A percentile compares a stretch with the other conserved stretches of the same genome.
Conservation (phyloP, 2,113 vertebrate genomes). For the Cottus gobio region DNA sequence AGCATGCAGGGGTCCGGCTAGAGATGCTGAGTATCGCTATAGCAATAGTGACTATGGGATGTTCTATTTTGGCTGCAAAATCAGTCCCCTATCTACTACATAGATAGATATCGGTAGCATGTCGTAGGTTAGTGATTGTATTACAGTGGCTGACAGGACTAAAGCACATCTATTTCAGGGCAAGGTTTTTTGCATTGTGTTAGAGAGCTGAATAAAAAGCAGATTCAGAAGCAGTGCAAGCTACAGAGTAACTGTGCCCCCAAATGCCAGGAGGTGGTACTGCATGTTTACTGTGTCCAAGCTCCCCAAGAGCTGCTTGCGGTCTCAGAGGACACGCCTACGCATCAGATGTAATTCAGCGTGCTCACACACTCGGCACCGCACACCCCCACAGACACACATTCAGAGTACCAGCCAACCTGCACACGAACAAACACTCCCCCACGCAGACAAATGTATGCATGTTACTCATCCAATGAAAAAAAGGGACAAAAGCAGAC, state of each 20-base stretch:
- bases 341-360: constrained; percentile 55
- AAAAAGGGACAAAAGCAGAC: not conserved
- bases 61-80: constrained; percentile 47
- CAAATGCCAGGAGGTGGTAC: constrained; percentile 53
- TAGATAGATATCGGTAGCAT: constrained; percentile 61
- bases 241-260: constrained; percentile 72
- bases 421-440: constrained; percentile 32
- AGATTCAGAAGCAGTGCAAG: constrained; percentile 12
- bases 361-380: not conserved
- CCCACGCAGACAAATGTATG: constrained; percentile 7
- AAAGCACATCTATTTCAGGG: constrained; percentile 70
- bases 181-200: constrained; percentile 52
- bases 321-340: constrained; percentile 43
- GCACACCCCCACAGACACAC: constrained; percentile 7
- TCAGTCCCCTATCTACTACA: constrained; percentile 33
- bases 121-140: constrained; percentile 72
- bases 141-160: constrained; percentile 63
- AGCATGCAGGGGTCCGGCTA: constrained; percentile 23
- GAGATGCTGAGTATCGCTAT: constrained; percentile 37
- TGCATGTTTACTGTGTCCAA: not conserved
- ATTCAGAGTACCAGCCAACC: constrained; percentile 6
- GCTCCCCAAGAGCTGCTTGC: constrained; percentile 6
- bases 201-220: constrained; percentile 61
- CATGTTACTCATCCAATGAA: not conserved
- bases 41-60: constrained; percentile 35